These are phyloP conservation scores for Andrena bucephala DNA, from an alignment of 2,888 invertebrate genomes.

Conservation along the genomic window DNA sequence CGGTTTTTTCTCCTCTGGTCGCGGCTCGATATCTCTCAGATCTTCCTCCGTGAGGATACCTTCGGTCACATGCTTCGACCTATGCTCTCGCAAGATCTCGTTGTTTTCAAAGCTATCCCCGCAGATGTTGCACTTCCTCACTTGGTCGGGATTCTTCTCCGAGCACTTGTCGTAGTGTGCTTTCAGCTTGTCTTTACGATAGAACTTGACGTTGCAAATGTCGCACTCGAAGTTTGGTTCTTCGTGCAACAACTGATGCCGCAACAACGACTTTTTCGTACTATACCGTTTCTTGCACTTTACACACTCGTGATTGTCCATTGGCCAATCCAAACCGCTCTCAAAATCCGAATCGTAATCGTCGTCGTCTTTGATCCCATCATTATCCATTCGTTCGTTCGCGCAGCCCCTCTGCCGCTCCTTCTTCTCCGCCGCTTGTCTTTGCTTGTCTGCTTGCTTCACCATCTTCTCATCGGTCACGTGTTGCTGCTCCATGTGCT, in stretches of 20 bases:
- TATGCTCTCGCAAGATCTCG: conserved; percentile 80
- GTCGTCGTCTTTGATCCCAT: conserved; percentile 74
- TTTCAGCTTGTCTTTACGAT: conserved; percentile 83
- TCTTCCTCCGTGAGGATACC: conserved; percentile 83
- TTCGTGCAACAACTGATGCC: conserved; percentile 83
- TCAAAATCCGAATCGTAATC: conserved; percentile 82
- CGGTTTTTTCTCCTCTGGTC: conserved; percentile 75
- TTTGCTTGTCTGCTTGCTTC: conserved; percentile 49
- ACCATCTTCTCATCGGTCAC: conserved; percentile 76
- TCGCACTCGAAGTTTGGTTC: conserved; percentile 84
- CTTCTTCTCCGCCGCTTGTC: conserved; percentile 55
- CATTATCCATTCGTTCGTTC: conserved; percentile 47
- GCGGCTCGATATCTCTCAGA: conserved; percentile 80
- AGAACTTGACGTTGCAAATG: conserved; percentile 83
- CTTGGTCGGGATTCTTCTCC: conserved; percentile 83
- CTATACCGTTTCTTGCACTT: conserved; percentile 83
- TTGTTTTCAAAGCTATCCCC: conserved; percentile 83
- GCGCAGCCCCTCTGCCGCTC: conserved; percentile 38
- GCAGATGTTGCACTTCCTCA: conserved; percentile 83
- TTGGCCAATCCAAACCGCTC: conserved; percentile 82
- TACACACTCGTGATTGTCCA: conserved; percentile 82
- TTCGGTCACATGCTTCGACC: conserved; percentile 83
- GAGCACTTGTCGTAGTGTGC: conserved; percentile 84
- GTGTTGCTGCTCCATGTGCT: conserved; percentile 81
- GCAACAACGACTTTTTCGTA: conserved; percentile 82